Evolutionary conservation across 2,888 invertebrate species (phyloP).

Genomic region (Aphidoletes aphidimyza): DNA sequence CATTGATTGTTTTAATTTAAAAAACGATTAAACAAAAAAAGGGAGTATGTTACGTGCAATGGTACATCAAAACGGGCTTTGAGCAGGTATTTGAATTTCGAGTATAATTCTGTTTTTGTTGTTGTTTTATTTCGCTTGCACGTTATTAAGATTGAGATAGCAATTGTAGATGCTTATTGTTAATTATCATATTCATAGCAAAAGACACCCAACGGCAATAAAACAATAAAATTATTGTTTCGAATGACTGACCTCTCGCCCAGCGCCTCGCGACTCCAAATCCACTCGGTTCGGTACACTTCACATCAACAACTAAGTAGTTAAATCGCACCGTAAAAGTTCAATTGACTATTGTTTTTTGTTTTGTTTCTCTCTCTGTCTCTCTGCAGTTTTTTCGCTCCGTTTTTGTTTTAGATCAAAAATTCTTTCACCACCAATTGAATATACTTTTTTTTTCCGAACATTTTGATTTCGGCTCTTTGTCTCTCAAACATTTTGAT

Average conservation of each 20-base stretch:
- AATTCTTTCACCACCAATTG: not conserved
- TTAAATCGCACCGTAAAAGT: not conserved
- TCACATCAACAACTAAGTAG: not conserved
- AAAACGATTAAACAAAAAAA: not conserved
- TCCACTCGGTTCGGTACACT: slow-evolving; percentile 7
- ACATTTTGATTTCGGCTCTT: not conserved
- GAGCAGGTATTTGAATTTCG: too few species aligned
- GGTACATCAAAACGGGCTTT: not conserved
- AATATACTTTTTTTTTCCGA: not conserved
- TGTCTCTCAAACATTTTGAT: not conserved
- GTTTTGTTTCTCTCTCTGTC: too few species aligned
- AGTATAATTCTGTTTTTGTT: not conserved
- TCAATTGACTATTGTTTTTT: slow-evolving; percentile 23
- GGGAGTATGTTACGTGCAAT: slow-evolving; percentile 17
- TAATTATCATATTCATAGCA: slow-evolving; percentile 34
- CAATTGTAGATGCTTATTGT: slow-evolving; percentile 23
- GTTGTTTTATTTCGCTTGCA: not conserved
- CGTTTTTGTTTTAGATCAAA: not conserved
- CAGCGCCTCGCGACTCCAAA: not conserved
- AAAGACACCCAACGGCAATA: slow-evolving; percentile 41
- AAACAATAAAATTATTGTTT: slow-evolving; percentile 47
- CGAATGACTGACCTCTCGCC: slow-evolving; percentile 39
- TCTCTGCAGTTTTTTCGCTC: not conserved
- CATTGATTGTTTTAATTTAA: slow-evolving; percentile 36
- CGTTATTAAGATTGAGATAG: not conserved